These are phyloP conservation scores for Oophaga sylvatica DNA, from an alignment of 2,797 vertebrate species.

Conservation along the genomic window DNA sequence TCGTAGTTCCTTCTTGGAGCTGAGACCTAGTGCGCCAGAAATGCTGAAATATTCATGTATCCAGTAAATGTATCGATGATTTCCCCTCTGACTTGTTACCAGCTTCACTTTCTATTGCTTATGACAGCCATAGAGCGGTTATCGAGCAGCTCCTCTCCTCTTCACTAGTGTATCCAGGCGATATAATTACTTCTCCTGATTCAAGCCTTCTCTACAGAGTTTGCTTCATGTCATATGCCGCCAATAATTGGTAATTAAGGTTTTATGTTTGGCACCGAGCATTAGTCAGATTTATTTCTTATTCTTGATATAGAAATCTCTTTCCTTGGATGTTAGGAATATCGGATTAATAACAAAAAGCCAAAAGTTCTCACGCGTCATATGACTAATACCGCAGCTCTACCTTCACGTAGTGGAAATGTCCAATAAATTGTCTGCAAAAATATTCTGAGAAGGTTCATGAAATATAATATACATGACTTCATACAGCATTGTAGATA, in stretches of 20 bases:
- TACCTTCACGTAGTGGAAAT: not conserved
- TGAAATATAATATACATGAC: too few relatives aligned
- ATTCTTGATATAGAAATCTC: not conserved
- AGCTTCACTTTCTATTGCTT: not conserved
- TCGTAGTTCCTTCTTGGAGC: not conserved
- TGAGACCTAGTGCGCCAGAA: not conserved
- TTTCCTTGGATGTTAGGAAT: not conserved
- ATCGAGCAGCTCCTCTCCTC: not conserved
- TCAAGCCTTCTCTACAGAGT: conserved; percentile 1
- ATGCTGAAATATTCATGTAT: conserved; percentile 18
- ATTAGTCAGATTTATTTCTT: not conserved
- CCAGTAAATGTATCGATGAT: conserved; percentile 34
- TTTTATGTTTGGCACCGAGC: conserved; percentile 13
- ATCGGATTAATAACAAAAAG: not conserved
- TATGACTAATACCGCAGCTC: too few relatives aligned
- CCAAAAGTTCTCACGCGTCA: not conserved
- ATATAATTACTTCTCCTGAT: conserved; percentile 24
- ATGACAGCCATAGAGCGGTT: conserved; percentile 25
- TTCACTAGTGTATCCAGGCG: not conserved
- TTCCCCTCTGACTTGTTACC: conserved; percentile 49
- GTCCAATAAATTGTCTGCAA: not conserved
- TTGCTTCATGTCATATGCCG: conserved; percentile 29
- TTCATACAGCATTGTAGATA: too few relatives aligned
- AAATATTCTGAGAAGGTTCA: too few relatives aligned
- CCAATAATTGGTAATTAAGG: conserved; percentile 41